Evolutionary conservation across 2,888 invertebrate genomes (phyloP).

Genomic region (Portevinia maculata): DNA sequence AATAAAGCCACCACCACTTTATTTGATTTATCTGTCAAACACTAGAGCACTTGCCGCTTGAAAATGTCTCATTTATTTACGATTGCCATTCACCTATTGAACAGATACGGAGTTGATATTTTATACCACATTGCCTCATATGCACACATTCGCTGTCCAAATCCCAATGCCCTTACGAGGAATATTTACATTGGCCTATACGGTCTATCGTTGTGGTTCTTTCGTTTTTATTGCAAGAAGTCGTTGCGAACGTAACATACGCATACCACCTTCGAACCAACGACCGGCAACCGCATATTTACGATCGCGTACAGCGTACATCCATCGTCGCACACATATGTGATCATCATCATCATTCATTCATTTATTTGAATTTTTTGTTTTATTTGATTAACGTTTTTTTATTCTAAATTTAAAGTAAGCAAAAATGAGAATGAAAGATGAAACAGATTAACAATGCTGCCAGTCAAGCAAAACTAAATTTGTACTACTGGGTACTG

Average conservation of each 20-base stretch:
- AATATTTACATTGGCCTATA: conserved; percentile 36
- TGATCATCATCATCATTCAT: conserved; percentile 31
- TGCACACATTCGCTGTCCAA: conserved; percentile 19
- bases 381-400: conserved; percentile 23
- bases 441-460: conserved; percentile 16
- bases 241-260: conserved; percentile 19
- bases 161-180: conserved; percentile 30
- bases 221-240: conserved; percentile 25
- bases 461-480: conserved; percentile 32
- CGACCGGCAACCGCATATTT: conserved; percentile 22
- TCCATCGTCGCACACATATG: conserved; percentile 15
- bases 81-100: conserved; percentile 30
- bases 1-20: neutral
- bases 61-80: conserved; percentile 6
- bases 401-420: conserved; percentile 12
- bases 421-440: conserved; percentile 26
- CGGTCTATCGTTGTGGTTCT: conserved; percentile 3
- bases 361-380: conserved; percentile 35
- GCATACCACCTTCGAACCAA: neutral
- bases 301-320: neutral
- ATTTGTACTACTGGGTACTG: conserved; percentile 8
- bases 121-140: conserved; percentile 35
- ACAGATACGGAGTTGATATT: conserved; percentile 38
- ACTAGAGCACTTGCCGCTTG: conserved; percentile 3
- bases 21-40: neutral